These are phyloP conservation scores for Cephalopachus bancanus DNA, from an alignment of 2,797 vertebrate genomes.

Conservation along the genomic window DNA sequence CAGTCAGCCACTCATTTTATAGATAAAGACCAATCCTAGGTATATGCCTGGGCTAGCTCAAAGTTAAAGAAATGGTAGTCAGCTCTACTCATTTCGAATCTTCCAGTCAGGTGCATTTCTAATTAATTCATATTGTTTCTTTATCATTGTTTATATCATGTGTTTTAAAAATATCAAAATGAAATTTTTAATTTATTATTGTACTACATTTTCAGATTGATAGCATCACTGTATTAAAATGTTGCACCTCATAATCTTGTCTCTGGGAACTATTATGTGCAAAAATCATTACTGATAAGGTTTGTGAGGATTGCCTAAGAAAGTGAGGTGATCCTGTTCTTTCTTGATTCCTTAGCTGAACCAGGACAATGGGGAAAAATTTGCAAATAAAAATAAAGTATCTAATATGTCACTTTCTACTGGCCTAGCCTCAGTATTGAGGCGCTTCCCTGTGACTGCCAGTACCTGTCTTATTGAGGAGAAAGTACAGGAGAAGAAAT, in stretches of 20 bases:
- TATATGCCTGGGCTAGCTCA: not conserved
- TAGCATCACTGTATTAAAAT: not conserved
- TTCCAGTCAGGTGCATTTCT: not conserved
- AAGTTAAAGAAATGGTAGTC: not conserved
- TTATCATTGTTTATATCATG: not conserved
- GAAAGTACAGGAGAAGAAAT: not conserved
- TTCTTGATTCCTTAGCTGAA: not conserved
- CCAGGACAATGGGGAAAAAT: not conserved
- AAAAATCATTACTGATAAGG: not conserved
- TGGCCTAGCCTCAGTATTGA: not conserved
- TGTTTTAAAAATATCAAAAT: not conserved
- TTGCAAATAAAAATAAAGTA: not conserved
- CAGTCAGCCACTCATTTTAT: not conserved
- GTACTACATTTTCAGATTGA: not conserved
- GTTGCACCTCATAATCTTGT: not conserved
- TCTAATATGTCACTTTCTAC: not conserved
- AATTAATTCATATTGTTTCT: slow-evolving; percentile 5
- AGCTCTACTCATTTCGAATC: not conserved
- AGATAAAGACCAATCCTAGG: not conserved
- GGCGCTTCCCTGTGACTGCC: not conserved
- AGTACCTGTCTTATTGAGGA: not conserved
- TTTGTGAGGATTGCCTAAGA: not conserved
- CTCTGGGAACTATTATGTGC: not conserved
- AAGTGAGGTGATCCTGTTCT: not conserved
- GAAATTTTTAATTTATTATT: not conserved